phyloP scores from a whole-genome alignment of 2,113 vertebrate genomes.

The Ceyx cyanopectus region DNA sequence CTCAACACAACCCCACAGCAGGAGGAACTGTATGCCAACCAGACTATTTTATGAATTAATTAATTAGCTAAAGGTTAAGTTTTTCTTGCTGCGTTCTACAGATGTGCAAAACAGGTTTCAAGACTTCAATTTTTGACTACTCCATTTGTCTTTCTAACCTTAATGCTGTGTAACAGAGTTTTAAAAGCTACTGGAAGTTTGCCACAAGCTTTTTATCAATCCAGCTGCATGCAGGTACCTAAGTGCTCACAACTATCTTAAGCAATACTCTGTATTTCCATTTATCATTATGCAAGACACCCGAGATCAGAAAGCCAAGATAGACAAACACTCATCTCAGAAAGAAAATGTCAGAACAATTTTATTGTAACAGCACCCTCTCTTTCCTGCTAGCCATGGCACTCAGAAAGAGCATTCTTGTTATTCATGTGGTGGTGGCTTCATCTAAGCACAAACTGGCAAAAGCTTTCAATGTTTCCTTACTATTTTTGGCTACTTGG shows the following conservation, averaged over 20 bases:
- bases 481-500: not conserved
- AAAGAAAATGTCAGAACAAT: not conserved
- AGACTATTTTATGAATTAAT: not conserved
- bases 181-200: not conserved
- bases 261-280: not conserved
- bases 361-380: not conserved
- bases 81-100: not conserved
- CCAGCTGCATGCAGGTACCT: not conserved
- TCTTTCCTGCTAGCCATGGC: not conserved
- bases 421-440: not conserved
- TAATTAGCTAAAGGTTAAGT: not conserved
- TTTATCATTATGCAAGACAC: not conserved
- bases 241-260: not conserved
- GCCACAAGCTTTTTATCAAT: not conserved
- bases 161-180: not conserved
- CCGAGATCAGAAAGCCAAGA: not conserved
- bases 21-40: not conserved
- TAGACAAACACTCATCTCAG: not conserved
- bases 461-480: not conserved
- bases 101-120: not conserved
- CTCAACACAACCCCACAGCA: not conserved
- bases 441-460: not conserved
- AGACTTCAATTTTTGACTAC: not conserved
- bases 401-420: not conserved
- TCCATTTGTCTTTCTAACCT: not conserved